Evolutionary conservation across 1,140 invertebrate species (phyloP).

Genomic region (Artemia franciscana): DNA sequence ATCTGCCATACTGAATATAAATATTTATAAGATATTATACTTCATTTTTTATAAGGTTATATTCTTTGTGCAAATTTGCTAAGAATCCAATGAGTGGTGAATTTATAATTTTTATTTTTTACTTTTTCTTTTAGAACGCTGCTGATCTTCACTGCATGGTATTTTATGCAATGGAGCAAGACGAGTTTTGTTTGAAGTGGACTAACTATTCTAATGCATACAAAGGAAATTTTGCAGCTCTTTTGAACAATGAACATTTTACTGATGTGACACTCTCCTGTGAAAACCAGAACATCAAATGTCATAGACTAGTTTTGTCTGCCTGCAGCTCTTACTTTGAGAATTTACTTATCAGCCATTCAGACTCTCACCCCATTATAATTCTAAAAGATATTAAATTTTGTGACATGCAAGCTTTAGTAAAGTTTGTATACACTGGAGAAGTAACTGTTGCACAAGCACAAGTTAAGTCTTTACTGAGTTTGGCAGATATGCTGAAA

Average conservation of each 20-base stretch:
- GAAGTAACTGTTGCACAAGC: conserved; percentile 11
- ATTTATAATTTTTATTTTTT: too few species aligned
- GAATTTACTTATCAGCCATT: conserved; percentile 18
- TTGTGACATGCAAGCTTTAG: conserved; percentile 9
- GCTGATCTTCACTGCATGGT: too few species aligned
- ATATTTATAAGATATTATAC: too few species aligned
- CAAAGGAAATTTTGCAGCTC: conserved; percentile 20
- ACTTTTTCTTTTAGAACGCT: too few species aligned
- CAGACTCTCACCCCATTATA: conserved; percentile 19
- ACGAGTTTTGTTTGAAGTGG: conserved; percentile 38
- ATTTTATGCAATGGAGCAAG: not conserved
- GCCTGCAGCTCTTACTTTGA: conserved; percentile 23
- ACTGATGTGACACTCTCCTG: conserved; percentile 23
- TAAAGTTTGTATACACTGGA: conserved; percentile 11
- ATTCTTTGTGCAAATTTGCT: too few species aligned
- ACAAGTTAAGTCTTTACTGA: conserved; percentile 9
- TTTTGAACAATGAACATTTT: conserved; percentile 17
- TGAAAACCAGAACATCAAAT: conserved; percentile 20
- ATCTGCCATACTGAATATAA: too few species aligned
- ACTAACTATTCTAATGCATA: conserved; percentile 23
- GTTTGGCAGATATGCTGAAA: conserved; percentile 49
- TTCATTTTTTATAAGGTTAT: too few species aligned
- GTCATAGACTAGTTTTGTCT: conserved; percentile 22
- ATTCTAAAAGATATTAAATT: conserved; percentile 12
- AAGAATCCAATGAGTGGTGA: too few species aligned